Base-by-base conservation (phyloP, 64 coral and sea anemone species). In the Montipora cactus region DNA sequence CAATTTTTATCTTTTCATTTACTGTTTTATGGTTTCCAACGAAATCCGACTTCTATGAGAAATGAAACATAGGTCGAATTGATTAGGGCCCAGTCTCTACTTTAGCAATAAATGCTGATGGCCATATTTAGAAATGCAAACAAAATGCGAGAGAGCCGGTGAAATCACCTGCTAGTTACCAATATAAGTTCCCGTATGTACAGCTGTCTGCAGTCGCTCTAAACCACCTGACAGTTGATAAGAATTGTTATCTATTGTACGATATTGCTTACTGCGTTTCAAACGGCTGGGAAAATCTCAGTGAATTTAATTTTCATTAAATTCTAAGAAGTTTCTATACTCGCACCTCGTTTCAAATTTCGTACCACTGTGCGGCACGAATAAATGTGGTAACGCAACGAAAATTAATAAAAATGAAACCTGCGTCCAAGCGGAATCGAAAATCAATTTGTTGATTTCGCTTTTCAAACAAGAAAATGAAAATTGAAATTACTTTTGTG, bases 401-500 rank as follows among this genome's bases (percentile, higher is more conserved):
- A n/a, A 71, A 49, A 50, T 18, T 68, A 71, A 86, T 86, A 50
- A 86, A 83, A 84, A 70, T 46, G 62, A 86, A 86, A 8, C 45
- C 52, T 71, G 44, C 61, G 70, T 86, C 64, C 82, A 64, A 67
- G 71, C 62, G 82, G 66, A 71, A 72, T 86, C 66, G 62, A 72
- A 37, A 49, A 86, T 71, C 62, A 70, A 86, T 71, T 86, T 86
- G 62, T 21, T 78, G 62, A 50, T 86, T 86, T 86, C 66, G 82
- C 82, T 86, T 86, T 86, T 86, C 82, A 86, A 86, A 86, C 82
- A 84, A 68, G 80, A 84, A 84, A 84, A 84, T 84, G 82, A 86
- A 86, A 86, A 86, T 86, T 86, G 82, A 86, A 86, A 86, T 86
- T 86, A 86, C 82, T 72, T 86, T 86, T 86, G 82, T 86, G 82